Evolutionary conservation across 2,113 vertebrate genomes (phyloP), one percentile per base, ranked within the genome.

Genomic region (Pygathrix nemaeus): DNA sequence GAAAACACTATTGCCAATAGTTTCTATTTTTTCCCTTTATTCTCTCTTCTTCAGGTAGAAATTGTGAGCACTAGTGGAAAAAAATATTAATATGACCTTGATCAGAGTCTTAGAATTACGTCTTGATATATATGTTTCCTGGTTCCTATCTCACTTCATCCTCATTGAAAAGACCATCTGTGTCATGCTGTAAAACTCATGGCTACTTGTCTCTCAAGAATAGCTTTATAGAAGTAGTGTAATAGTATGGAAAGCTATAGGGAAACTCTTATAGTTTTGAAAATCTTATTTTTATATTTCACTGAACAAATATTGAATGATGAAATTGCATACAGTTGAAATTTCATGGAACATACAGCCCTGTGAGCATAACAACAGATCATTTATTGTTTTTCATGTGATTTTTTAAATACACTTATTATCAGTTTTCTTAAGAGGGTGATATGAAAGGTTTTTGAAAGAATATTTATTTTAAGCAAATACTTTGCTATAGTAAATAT

Each of bases 111-210:
- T 80, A 72, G 64, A 70, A 27, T 96, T 40, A 25, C 25, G 11
- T 87, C n/a, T 97, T 95, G 88, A 89, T 40, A 30, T 94, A 4
- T 94, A 4, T 79, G 7, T 1, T 0, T 97, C 95, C 70, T 1
- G 0, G 50, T 87, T 96, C 91, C 92, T 20, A 0, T 32, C 81
- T 98, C 79, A 89, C 78, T 93, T 96, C 76, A 13, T 27, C 90
- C 9, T 95, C 59, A 70, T 79, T 97, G 92, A 97, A 98, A 98
- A 90, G 88, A 95, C 96, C 94, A 80, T 97, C 94, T 97, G 96
- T 86, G 52, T 98, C 90, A 84, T 92, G 18, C 40, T 92, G 79
- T 40, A 91, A 97, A 93, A 66, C 83, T 97, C 81, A 21, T 83
- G 88, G 23, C n/a, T 82, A 40, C 85, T 95, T 96, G 89, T 76